Evolutionary conservation across 53 echinoderm and acorn worm species (phyloP), one percentile per base, ranked within the genome.

Genomic region (Henricia sp.): DNA sequence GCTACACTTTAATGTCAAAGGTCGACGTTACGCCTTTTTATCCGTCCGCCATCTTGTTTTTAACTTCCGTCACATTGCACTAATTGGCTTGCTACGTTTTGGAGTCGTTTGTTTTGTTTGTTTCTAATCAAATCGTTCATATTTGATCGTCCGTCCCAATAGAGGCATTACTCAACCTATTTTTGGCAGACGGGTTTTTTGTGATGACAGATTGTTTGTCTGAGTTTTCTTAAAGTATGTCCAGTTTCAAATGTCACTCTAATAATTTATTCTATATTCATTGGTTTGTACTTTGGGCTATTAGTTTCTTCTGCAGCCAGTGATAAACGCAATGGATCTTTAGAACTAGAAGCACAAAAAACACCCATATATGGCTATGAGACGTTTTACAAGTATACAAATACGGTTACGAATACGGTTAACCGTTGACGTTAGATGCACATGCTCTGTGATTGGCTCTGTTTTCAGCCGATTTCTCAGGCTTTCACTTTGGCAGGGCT

Each of bases 1-100:
- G 43, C 70, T 70, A 70, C 46, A 46, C 34, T 29, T 27, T 27
- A 13, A 25, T 43, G 44, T 70, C 70, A 70, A 6, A 44, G 70
- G 70, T 70, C 70, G 46, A 26, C 26, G 1, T 70, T 17, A 28
- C 5, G 0, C 44, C 27, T 44, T 44, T 70, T 70, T 46, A 44
- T 70, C 46, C 25, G 70, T 27, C 46, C 70, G 70, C 70, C 70
- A 70, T 70, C 46, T 70, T 70, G 70, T 46, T 43, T 70, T 19
- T 6, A 8, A 37, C 65, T 30, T 30, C 3, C 10, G 10, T 19
- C 55, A n/a, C 55, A 17, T 33, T 46, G 46, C 46, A 44, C 70
- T 70, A 70, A 70, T 70, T 20, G 70, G 70, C n/a, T n/a, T 46
- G 70, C 46, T 46, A 43, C 70, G 44, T 70, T 70, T 70, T 46